phyloP scores from a whole-genome alignment of 2,888 invertebrate species.

The Glyphotaelius pellucidus region DNA sequence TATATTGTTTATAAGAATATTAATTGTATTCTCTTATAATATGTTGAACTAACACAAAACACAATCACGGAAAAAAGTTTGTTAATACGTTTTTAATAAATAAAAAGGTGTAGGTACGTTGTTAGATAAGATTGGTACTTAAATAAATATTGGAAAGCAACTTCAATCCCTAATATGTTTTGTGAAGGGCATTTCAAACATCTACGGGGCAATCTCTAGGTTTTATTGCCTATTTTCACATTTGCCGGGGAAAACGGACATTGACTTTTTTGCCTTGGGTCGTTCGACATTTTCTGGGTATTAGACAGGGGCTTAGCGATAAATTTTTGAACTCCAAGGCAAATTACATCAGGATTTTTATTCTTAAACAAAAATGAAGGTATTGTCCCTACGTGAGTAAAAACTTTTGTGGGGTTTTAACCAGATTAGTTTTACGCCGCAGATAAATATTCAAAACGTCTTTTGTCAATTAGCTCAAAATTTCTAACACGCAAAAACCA shows the following conservation, averaged over 20 bases:
- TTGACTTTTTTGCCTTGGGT: conserved; percentile 29
- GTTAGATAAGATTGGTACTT: neutral
- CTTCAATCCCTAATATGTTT: conserved; percentile 11
- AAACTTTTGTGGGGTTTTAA: neutral
- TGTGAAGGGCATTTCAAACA: conserved; percentile 25
- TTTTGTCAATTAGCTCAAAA: no score
- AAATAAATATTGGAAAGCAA: conserved; percentile 15
- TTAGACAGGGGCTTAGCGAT: neutral
- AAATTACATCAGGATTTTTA: neutral
- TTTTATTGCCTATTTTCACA: conserved; percentile 33
- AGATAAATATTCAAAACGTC: no score
- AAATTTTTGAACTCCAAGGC: neutral
- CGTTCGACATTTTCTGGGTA: conserved; percentile 11
- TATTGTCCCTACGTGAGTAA: neutral
- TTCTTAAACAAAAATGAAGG: no score
- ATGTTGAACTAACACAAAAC: neutral
- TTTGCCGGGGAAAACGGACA: neutral
- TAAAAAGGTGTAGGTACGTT: neutral
- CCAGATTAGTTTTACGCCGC: no score
- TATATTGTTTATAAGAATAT: neutral
- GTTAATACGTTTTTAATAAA: neutral
- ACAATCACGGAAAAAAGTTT: neutral
- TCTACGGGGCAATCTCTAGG: neutral
- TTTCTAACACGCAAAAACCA: no score
- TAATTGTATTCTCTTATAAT: neutral